Base-by-base conservation (phyloP, 1,140 invertebrate genomes). In the Eupeodes corollae region DNA sequence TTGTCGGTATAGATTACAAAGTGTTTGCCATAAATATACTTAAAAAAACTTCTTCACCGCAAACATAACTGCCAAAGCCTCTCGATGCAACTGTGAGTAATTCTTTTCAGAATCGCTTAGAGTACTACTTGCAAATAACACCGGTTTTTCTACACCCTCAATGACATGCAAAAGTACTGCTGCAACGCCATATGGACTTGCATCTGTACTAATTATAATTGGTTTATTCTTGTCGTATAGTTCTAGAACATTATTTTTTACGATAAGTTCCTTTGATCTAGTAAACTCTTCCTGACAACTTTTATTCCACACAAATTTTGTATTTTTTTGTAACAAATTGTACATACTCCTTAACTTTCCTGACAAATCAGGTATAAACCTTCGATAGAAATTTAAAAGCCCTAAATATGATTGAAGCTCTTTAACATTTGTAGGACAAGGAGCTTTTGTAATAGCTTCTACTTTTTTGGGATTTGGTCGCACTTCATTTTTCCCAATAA, bases 81-180 rank as follows among this genome's bases (percentile, higher is more conserved):
- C 71, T 52, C 67, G 57, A 49, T 75, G 69, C 3, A 72, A 61
- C 52, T 73, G 66, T 6, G 61, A 62, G 50, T 73, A 72, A 34
- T 68, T 69, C 42, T 55, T 31, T 54, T 75, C 60, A 19, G 62
- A 52, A 32, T 48, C n/a, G 6, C 63, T 69, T 13, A 73, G 48
- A 10, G 64, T 48, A 44, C 63, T 48, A 13, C 63, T 70, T n/a
- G 61, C 61, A 55, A 63, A 74, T 31, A 60, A 58, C 21, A 74
- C 58, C 12, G 62, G 64, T 41, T 42, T 55, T 63, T 59, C 56
- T 43, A 53, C 32, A 16, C 51, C 52, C 19, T 58, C 32, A 1
- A 52, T 8, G 10, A 52, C 44, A 26, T 67, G 59, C 6, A 52
- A 55, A 11, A 66, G 40, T 14, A 67, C 48, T 9, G 48, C 56